These are phyloP conservation scores for Abscondita cerata DNA, from an alignment of 2,888 invertebrate genomes.

Conservation along the genomic window DNA sequence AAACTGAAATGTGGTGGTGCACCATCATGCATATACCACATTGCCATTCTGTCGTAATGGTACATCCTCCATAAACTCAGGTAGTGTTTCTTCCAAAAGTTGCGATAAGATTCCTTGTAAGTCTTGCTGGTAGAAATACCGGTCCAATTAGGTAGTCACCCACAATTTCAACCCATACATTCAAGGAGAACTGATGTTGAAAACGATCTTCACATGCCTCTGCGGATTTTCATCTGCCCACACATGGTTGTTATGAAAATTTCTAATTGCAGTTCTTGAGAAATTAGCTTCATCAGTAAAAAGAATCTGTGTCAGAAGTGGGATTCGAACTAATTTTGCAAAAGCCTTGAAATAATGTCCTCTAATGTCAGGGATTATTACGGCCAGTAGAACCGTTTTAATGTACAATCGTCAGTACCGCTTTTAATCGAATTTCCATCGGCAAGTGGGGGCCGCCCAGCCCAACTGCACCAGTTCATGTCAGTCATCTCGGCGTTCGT, in stretches of 20 bases:
- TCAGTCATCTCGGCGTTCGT: no score
- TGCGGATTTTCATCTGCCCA: constrained; percentile 16
- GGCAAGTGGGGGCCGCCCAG: no score
- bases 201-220: constrained; percentile 13
- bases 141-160: constrained; percentile 26
- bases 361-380: no score
- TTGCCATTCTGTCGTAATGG: constrained; percentile 41
- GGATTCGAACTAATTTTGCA: constrained; percentile 13
- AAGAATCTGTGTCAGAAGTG: constrained; percentile 15
- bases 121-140: constrained; percentile 31
- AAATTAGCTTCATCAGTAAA: constrained; percentile 16
- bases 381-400: no score
- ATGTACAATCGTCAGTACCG: no score
- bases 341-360: no score
- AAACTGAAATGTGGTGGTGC: constrained; percentile 41
- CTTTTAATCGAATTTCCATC: no score
- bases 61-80: constrained; percentile 35
- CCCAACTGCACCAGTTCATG: no score
- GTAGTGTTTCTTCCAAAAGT: constrained; percentile 24
- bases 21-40: constrained; percentile 46
- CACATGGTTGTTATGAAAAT: constrained; percentile 16
- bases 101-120: constrained; percentile 26
- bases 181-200: constrained; percentile 21
- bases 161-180: constrained; percentile 29
- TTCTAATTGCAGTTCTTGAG: constrained; percentile 13